These are phyloP conservation scores for Smittia aterrima DNA, from an alignment of 2,888 invertebrate genomes.

Conservation along the genomic window DNA sequence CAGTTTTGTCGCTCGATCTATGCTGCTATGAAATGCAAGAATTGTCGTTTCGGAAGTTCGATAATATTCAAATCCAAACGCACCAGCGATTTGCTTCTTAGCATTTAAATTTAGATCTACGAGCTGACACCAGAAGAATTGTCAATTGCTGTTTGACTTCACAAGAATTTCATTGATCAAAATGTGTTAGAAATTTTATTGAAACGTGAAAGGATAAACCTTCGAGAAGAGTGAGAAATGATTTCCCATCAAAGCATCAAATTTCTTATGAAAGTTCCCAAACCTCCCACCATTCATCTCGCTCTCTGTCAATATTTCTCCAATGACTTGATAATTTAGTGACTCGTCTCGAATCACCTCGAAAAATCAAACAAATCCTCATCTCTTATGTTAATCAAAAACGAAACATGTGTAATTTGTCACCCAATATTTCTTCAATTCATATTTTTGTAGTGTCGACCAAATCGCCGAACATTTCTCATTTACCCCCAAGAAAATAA, in stretches of 20 bases:
- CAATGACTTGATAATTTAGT: no score
- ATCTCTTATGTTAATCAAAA: constrained; percentile 32
- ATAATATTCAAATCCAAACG: constrained; percentile 35
- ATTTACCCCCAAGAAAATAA: constrained; percentile 1
- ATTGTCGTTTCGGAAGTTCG: constrained; percentile 36
- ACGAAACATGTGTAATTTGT: constrained; percentile 41
- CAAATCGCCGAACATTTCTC: constrained; percentile 32
- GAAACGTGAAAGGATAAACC: no score
- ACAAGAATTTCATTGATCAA: no score
- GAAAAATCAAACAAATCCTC: background rate
- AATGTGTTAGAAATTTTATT: no score
- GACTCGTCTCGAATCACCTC: background rate
- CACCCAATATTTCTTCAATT: constrained; percentile 41
- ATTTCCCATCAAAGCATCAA: no score
- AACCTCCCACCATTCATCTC: no score
- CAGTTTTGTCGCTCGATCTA: background rate
- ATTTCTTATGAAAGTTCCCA: no score
- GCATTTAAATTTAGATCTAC: constrained; percentile 16
- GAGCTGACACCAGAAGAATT: constrained; percentile 7
- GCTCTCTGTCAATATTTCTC: no score
- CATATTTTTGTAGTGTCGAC: background rate
- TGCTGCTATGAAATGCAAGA: background rate
- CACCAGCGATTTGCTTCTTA: constrained; percentile 15
- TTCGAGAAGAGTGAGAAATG: no score
- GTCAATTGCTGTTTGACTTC: background rate